Conservation (phyloP, 2,113 vertebrate genomes). For the Arothron firmamentum region DNA sequence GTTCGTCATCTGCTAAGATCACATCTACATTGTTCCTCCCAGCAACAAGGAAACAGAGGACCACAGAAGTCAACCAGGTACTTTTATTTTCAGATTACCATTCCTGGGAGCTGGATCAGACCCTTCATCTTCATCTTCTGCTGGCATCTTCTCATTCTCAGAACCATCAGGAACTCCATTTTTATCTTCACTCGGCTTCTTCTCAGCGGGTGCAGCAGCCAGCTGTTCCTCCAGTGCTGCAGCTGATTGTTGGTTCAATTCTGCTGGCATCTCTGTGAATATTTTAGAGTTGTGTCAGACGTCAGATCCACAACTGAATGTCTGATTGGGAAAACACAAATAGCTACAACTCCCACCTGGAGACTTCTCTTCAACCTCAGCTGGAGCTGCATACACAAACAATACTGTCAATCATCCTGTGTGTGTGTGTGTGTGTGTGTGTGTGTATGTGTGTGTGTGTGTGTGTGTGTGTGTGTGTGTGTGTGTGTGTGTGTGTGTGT, state of each 20-base stretch:
- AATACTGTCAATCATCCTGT: too few relatives aligned
- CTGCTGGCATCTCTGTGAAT: too few relatives aligned
- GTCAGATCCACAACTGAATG: not conserved
- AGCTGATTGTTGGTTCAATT: too few relatives aligned
- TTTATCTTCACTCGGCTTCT: too few relatives aligned
- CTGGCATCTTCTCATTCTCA: too few relatives aligned
- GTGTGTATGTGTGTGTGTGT: not conserved
- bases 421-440: not conserved
- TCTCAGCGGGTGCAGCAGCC: not conserved
- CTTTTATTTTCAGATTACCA: not conserved
- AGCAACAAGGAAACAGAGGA: too few relatives aligned
- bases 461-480: not conserved
- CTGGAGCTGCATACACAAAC: not conserved
- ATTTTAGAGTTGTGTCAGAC: too few relatives aligned
- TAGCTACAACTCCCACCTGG: too few relatives aligned
- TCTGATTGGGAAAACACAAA: too few relatives aligned
- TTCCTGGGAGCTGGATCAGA: not conserved
- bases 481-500: too few relatives aligned
- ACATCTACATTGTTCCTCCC: not conserved
- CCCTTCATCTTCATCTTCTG: not conserved
- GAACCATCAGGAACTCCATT: too few relatives aligned
- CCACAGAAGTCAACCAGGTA: not conserved
- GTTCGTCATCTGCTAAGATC: too few relatives aligned
- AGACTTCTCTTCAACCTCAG: not conserved
- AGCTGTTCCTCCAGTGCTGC: not conserved